Percentiles rank a stretch among this genome's conserved stretches.
phyloP scores from a whole-genome alignment of 2,797 vertebrate genomes.

The Myotis findleyi region DNA sequence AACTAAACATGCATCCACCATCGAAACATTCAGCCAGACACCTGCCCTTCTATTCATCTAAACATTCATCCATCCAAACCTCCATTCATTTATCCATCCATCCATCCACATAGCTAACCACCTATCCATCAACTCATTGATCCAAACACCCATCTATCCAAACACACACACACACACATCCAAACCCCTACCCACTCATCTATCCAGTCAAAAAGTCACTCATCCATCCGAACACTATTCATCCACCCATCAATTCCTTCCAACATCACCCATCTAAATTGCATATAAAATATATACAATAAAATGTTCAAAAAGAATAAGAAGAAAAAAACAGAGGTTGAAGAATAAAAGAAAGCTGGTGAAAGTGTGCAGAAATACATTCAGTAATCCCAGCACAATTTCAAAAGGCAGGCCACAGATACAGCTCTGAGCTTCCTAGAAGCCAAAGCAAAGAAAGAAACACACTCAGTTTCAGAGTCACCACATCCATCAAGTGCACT shows the following conservation, averaged over 20 bases:
- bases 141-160: not conserved
- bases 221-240: not conserved
- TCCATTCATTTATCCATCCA: not conserved
- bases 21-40: not conserved
- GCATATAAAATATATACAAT: not conserved
- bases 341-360: not conserved
- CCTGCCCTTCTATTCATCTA: not conserved
- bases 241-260: not conserved
- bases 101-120: not conserved
- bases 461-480: not conserved
- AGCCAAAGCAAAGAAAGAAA: slow-evolving; percentile 26
- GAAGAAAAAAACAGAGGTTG: not conserved
- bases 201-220: too few species aligned
- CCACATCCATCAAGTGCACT: not conserved
- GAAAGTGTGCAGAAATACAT: not conserved
- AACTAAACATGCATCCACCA: not conserved
- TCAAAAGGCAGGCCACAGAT: not conserved
- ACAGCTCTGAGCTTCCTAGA: not conserved
- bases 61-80: not conserved
- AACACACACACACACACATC: not conserved
- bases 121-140: not conserved
- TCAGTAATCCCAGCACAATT: not conserved
- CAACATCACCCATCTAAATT: not conserved
- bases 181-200: not conserved
- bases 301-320: slow-evolving; percentile 6